Percentiles rank a stretch among this genome's conserved stretches.
Conservation (phyloP, 2,888 invertebrate genomes). For the Netelia virgata region DNA sequence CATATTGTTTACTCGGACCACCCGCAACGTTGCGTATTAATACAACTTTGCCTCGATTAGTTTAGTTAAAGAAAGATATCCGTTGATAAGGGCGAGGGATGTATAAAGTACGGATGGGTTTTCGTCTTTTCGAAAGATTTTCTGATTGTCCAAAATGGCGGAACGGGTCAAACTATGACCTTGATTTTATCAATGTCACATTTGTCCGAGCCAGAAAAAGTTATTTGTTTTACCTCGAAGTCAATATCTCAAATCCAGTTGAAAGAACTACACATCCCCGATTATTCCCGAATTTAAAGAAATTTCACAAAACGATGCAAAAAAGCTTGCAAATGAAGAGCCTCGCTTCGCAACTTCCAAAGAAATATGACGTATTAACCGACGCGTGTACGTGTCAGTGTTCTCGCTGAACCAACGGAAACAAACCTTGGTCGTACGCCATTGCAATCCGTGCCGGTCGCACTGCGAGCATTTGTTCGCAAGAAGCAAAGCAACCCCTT, state of each 20-base stretch:
- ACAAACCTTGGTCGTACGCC: slow-evolving; percentile 39
- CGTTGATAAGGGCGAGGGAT: not conserved
- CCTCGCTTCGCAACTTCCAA: not conserved
- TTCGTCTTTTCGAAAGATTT: too few species aligned
- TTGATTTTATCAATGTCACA: too few species aligned
- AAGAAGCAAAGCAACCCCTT: slow-evolving; percentile 70
- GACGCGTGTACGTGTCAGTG: slow-evolving; percentile 39
- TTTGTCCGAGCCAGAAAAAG: too few species aligned
- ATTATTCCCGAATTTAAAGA: slow-evolving; percentile 8
- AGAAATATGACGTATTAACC: not conserved
- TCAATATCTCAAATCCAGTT: not conserved
- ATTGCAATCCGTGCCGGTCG: slow-evolving; percentile 47
- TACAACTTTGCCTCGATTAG: slow-evolving; percentile 80
- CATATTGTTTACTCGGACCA: slow-evolving; percentile 74
- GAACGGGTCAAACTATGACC: too few species aligned
- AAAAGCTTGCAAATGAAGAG: not conserved
- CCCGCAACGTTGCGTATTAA: slow-evolving; percentile 78
- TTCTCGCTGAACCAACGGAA: slow-evolving; percentile 53
- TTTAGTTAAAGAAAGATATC: slow-evolving; percentile 74
- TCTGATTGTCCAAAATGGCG: too few species aligned
- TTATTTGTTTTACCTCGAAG: too few species aligned
- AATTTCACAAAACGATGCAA: not conserved
- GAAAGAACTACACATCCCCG: not conserved
- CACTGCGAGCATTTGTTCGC: slow-evolving; percentile 54
- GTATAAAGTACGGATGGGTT: not conserved